These are phyloP conservation scores for Drosophila incognita DNA, from an alignment of 2,888 invertebrate genomes.

Conservation along the genomic window DNA sequence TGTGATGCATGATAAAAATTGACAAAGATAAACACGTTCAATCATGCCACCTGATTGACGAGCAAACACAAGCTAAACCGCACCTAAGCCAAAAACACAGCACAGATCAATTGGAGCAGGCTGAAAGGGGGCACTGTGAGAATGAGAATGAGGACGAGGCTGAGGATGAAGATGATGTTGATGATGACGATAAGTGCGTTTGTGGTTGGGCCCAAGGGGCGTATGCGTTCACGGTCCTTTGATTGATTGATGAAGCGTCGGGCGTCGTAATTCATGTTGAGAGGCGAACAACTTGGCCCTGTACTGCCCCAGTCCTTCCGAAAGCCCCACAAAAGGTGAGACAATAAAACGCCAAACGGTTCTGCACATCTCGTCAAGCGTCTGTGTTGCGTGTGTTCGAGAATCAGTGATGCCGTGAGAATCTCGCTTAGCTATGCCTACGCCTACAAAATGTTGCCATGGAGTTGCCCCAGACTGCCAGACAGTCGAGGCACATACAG, in stretches of 20 bases:
- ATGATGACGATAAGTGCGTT: slow-evolving; percentile 58
- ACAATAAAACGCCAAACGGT: slow-evolving; percentile 62
- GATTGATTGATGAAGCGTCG: slow-evolving; percentile 77
- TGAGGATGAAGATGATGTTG: slow-evolving; percentile 16
- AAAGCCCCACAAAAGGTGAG: slow-evolving; percentile 54
- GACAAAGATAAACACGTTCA: slow-evolving; percentile 67
- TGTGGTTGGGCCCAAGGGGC: slow-evolving; percentile 60
- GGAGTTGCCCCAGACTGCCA: slow-evolving; percentile 30
- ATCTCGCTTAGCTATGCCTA: slow-evolving; percentile 32
- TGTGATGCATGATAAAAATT: slow-evolving; percentile 58
- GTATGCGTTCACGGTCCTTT: slow-evolving; percentile 56
- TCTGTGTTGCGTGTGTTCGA: slow-evolving; percentile 24
- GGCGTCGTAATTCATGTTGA: slow-evolving; percentile 75
- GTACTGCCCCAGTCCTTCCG: neutral
- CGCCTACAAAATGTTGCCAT: slow-evolving; percentile 19
- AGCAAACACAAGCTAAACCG: slow-evolving; percentile 30
- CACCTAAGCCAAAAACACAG: slow-evolving; percentile 26
- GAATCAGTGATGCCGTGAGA: slow-evolving; percentile 23
- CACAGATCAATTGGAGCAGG: slow-evolving; percentile 62
- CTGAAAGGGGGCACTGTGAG: slow-evolving; percentile 6
- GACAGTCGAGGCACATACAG: slow-evolving; percentile 21
- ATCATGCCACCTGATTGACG: slow-evolving; percentile 65
- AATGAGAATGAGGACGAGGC: neutral
- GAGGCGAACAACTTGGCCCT: slow-evolving; percentile 68
- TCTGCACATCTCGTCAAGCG: slow-evolving; percentile 31